A percentile compares a stretch with the other conserved stretches of the same genome.
Evolutionary conservation across 2,888 invertebrate genomes (phyloP).

Genomic region (Malacosoma neustria): DNA sequence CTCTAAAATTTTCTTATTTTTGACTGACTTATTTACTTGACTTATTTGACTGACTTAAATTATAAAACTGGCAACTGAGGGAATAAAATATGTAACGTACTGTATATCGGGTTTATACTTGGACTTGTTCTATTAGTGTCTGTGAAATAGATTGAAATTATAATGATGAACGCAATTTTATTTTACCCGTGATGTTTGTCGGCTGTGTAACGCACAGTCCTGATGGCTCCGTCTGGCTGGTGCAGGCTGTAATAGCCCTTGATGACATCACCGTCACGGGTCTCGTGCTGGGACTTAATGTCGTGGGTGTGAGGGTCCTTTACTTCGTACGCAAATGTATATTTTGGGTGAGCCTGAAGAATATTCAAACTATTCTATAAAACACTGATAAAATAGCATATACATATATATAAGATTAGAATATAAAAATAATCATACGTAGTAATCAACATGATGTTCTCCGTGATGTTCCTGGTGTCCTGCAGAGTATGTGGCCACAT

Average conservation of each 20-base stretch:
- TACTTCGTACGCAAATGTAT: constrained; percentile 37
- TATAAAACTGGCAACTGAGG: too few species aligned
- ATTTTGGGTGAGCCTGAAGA: constrained; percentile 38
- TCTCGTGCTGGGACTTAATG: constrained; percentile 55
- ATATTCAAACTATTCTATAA: neutral
- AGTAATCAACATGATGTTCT: neutral
- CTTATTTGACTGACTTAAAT: too few species aligned
- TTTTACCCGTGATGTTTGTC: constrained; percentile 55
- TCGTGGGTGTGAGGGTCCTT: constrained; percentile 67
- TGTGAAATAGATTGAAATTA: too few species aligned
- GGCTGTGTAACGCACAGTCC: constrained; percentile 65
- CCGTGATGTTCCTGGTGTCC: neutral
- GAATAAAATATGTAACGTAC: too few species aligned
- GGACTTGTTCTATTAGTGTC: too few species aligned
- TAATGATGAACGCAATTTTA: too few species aligned
- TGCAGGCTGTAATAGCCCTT: constrained; percentile 46
- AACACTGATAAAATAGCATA: neutral
- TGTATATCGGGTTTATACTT: too few species aligned
- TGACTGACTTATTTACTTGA: too few species aligned
- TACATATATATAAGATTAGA: neutral
- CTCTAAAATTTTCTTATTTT: too few species aligned
- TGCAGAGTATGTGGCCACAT: constrained; percentile 51
- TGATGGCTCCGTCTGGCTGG: constrained; percentile 60
- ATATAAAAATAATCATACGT: neutral
- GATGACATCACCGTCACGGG: constrained; percentile 48